Evolutionary conservation across 2,888 invertebrate species (phyloP).

Genomic region (Tinea semifulvella): DNA sequence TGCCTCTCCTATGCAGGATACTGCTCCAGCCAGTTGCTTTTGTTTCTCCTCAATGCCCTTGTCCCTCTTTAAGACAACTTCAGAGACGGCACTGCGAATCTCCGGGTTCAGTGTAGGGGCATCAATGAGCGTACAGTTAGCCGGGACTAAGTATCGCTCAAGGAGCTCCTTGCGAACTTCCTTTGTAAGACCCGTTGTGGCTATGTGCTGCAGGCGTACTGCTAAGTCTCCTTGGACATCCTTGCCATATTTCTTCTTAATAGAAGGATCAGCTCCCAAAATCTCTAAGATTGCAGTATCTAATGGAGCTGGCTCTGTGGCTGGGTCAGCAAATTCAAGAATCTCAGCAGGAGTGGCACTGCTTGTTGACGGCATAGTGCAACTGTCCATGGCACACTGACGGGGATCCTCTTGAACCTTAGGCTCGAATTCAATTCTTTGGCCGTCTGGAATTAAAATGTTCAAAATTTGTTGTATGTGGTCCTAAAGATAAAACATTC

Average conservation of each 20-base stretch:
- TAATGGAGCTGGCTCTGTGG: not conserved
- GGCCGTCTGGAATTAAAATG: not conserved
- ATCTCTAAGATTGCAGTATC: conserved; percentile 16
- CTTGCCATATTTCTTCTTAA: conserved; percentile 18
- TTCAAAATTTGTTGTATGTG: not conserved
- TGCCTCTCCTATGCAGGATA: conserved; percentile 19
- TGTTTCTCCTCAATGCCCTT: conserved; percentile 23
- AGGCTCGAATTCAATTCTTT: not conserved
- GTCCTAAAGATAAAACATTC: not conserved
- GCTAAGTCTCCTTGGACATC: conserved; percentile 22
- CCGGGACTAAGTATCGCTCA: conserved; percentile 20
- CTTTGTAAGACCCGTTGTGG: conserved; percentile 20
- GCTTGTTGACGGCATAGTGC: not conserved
- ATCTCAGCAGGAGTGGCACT: not conserved
- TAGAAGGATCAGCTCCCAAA: conserved; percentile 19
- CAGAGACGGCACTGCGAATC: conserved; percentile 20
- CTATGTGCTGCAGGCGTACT: conserved; percentile 18
- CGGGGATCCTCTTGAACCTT: not conserved
- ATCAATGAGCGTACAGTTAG: conserved; percentile 20
- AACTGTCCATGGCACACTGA: not conserved
- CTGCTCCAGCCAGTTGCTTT: conserved; percentile 20
- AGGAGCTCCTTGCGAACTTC: conserved; percentile 20
- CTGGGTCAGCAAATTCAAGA: not conserved
- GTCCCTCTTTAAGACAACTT: conserved; percentile 20
- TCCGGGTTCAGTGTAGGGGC: conserved; percentile 23